Evolutionary conservation across 2,797 vertebrate genomes (phyloP).

Genomic region (Anguilla pacifica): DNA sequence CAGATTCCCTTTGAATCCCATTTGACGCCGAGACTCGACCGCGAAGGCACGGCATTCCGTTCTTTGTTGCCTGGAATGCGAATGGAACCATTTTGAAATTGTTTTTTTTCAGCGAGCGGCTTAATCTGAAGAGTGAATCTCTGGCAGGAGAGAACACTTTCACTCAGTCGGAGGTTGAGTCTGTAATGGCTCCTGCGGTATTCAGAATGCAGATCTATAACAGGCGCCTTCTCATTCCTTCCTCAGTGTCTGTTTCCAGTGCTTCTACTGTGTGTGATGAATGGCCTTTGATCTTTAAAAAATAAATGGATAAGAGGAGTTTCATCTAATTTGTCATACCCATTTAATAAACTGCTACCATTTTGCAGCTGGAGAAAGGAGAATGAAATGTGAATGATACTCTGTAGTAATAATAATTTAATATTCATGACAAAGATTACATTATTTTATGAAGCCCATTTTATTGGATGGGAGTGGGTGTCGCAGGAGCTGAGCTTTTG

Average conservation of each 20-base stretch:
- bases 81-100: neutral
- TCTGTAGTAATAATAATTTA: neutral
- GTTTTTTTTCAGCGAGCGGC: neutral
- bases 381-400: neutral
- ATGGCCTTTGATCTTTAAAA: slow-evolving; percentile 7
- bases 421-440: neutral
- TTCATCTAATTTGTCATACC: slow-evolving; percentile 8
- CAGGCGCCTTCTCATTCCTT: neutral
- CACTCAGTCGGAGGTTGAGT: too few species aligned
- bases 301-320: neutral
- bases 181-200: neutral
- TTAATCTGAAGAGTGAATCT: slow-evolving; percentile 1
- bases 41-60: slow-evolving; percentile 14
- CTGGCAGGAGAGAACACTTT: neutral
- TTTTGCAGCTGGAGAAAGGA: neutral
- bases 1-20: neutral
- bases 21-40: slow-evolving; percentile 11
- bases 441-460: slow-evolving; percentile 5
- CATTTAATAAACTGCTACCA: neutral
- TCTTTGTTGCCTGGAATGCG: slow-evolving; percentile 18
- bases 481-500: neutral
- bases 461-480: neutral
- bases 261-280: neutral
- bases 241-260: neutral
- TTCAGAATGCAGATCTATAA: neutral